These are phyloP conservation scores for Corythornis cristatus DNA, from an alignment of 2,113 vertebrate genomes.

Conservation along the genomic window DNA sequence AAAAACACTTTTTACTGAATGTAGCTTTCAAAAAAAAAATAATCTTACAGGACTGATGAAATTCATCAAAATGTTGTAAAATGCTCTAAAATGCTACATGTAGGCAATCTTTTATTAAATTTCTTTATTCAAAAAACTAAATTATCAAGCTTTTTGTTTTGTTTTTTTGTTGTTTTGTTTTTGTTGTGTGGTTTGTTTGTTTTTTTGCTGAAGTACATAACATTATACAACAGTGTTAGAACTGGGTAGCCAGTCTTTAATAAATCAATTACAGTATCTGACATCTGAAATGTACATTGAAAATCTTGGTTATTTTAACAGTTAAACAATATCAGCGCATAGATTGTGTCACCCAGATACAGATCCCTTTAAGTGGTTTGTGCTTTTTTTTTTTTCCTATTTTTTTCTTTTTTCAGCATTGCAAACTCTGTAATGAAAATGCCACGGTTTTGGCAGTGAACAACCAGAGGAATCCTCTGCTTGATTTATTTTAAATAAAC, in stretches of 20 bases:
- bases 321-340: slow-evolving; percentile 77
- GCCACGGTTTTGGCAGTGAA: slow-evolving; percentile 82
- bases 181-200: slow-evolving; percentile 3
- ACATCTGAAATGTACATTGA: slow-evolving; percentile 83
- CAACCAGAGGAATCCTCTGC: slow-evolving; percentile 66
- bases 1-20: slow-evolving; percentile 62
- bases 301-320: slow-evolving; percentile 75
- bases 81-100: slow-evolving; percentile 82
- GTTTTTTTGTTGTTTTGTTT: neutral
- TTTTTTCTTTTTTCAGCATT: slow-evolving; percentile 59
- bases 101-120: slow-evolving; percentile 76
- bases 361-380: slow-evolving; percentile 78
- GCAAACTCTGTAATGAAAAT: slow-evolving; percentile 76
- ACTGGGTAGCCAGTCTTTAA: slow-evolving; percentile 83
- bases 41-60: slow-evolving; percentile 65
- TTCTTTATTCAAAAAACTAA: slow-evolving; percentile 77
- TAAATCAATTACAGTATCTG: slow-evolving; percentile 81
- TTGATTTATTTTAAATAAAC: slow-evolving; percentile 70
- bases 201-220: slow-evolving; percentile 76
- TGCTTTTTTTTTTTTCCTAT: slow-evolving; percentile 74
- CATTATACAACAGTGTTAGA: slow-evolving; percentile 80
- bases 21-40: slow-evolving; percentile 62
- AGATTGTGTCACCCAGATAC: slow-evolving; percentile 72
- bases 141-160: slow-evolving; percentile 56
- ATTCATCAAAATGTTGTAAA: slow-evolving; percentile 73